Base-by-base conservation (phyloP, 1,140 invertebrate genomes). In the Ceratosolen solmsi region DNA sequence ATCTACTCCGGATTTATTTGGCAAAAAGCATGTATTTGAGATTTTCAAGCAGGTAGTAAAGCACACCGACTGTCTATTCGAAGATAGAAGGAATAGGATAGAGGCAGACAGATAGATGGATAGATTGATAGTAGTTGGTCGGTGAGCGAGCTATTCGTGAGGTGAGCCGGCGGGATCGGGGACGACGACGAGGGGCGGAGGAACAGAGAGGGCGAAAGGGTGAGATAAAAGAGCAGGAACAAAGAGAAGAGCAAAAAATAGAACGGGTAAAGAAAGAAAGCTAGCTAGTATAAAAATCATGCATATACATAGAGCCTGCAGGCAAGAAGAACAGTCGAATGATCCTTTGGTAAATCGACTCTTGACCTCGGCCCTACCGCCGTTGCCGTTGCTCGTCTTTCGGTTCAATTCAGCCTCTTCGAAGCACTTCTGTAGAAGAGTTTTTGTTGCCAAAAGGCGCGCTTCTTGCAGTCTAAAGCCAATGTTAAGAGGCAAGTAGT, bases 291-390 rank as follows among this genome's bases (percentile, higher is more conserved):
- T 51, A 41, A 75, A 56, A 56, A 73, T 33, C 30, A 54, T 81
- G 72, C 58, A 81, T 81, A 70, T 81, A 81, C 65, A 30, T 71
- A 77, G 41, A 4, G 27, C 9, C 36, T 17, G 38, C 25, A 36
- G 7, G 38, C 38, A 72, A 72, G 74, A 72, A 72, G 74, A 80
- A 58, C 56, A 81, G 72, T 70, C 58, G 80, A 60, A 82, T 78
- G 80, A 82, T 78, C 80, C 80, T 82, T 54, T 82, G 80, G 74
- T 77, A 82, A 82, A 82, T 82, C 75, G 80, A 82, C 74, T 73
- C 80, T 82, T 78, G 80, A 82, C 75, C 80, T 78, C 74, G 54
- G 75, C 25, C 46, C 22, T 51, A 22, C 20, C 70, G 3, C 11
- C 46, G 11, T 17, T 27, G 3, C 70, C 17, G 11, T 4, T 5